These are phyloP conservation scores for Eutolmus rufibarbis DNA, from an alignment of 2,888 invertebrate genomes.

Conservation along the genomic window DNA sequence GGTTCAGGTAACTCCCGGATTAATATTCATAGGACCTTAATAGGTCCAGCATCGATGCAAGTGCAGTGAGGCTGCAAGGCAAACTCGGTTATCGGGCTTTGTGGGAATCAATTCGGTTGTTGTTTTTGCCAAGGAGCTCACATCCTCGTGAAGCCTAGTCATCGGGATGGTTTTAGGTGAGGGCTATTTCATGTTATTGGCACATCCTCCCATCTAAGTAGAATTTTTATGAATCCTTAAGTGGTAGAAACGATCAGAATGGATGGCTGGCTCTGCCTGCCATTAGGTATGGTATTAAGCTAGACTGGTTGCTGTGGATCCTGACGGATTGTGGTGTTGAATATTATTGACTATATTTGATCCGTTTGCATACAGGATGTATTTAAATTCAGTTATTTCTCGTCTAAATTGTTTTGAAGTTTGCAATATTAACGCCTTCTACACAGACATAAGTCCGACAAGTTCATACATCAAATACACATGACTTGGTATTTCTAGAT, in stretches of 20 bases:
- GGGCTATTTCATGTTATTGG: not conserved
- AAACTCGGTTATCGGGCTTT: not conserved
- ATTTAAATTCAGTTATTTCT: not conserved
- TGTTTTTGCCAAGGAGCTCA: not conserved
- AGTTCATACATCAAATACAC: no score
- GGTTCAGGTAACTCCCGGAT: constrained; percentile 1
- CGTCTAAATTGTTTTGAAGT: not conserved
- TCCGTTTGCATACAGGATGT: not conserved
- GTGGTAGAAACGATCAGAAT: not conserved
- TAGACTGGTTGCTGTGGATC: not conserved
- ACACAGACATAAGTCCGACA: not conserved
- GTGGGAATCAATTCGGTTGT: not conserved
- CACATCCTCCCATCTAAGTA: not conserved
- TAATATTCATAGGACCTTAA: constrained; percentile 20
- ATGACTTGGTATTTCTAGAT: no score
- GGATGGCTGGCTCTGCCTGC: not conserved
- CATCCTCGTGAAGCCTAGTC: not conserved
- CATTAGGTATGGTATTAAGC: not conserved
- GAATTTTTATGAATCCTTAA: not conserved
- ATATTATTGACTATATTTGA: not conserved
- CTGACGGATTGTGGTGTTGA: not conserved
- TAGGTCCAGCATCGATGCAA: not conserved
- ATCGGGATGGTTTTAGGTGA: not conserved
- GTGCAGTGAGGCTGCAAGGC: not conserved
- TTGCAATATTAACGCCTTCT: not conserved